A percentile compares a stretch with the other conserved stretches of the same genome.
Conservation (phyloP, 2,113 vertebrate species). For the Barnardius zonarius region DNA sequence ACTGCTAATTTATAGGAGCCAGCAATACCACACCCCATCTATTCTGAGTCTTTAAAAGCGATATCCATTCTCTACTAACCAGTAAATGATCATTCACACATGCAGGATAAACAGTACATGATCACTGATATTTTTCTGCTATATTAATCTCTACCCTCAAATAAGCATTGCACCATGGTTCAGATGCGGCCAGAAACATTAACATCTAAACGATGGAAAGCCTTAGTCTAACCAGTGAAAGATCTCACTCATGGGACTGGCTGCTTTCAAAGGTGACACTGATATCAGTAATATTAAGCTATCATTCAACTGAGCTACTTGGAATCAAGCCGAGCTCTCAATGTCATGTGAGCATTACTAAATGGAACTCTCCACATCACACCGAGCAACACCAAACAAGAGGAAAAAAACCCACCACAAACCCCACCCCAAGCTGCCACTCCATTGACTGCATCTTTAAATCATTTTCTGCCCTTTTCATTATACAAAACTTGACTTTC, state of each 20-base stretch:
- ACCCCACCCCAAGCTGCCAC: neutral
- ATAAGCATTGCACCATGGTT: neutral
- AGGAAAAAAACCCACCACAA: neutral
- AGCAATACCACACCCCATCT: neutral
- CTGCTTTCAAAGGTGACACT: neutral
- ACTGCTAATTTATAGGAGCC: neutral
- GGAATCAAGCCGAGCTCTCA: neutral
- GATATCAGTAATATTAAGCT: neutral
- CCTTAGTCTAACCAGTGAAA: neutral
- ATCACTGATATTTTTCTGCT: neutral
- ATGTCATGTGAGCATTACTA: neutral
- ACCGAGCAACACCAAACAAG: accelerated
- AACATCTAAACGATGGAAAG: neutral
- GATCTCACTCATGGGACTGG: neutral
- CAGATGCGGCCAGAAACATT: neutral
- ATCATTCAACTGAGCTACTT: neutral
- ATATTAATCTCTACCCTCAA: neutral
- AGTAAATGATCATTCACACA: neutral
- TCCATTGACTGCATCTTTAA: neutral
- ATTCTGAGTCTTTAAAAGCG: neutral
- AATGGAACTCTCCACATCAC: neutral
- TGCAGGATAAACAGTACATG: neutral
- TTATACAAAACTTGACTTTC: neutral
- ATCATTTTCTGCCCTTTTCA: neutral
- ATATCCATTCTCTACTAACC: neutral